phyloP scores from a whole-genome alignment of 1,140 invertebrate genomes.

The Psilanteris sp. region DNA sequence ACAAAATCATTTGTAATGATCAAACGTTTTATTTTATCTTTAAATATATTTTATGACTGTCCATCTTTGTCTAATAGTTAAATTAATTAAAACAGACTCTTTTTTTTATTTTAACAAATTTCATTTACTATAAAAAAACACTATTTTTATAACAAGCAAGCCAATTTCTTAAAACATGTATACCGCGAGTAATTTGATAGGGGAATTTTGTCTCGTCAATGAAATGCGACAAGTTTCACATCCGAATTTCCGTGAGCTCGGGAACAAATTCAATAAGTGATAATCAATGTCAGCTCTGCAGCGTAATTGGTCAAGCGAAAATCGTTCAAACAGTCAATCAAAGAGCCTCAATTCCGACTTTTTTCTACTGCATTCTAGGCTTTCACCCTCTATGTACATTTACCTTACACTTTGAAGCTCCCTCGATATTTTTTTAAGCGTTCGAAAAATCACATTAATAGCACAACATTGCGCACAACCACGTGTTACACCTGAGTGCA shows the following conservation, averaged over 20 bases:
- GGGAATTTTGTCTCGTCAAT: conserved; percentile 32
- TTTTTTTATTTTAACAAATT: no score
- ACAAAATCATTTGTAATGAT: no score
- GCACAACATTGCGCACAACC: conserved; percentile 29
- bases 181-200: conserved; percentile 56
- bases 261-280: conserved; percentile 78
- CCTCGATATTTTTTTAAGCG: conserved; percentile 56
- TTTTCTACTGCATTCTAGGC: conserved; percentile 32
- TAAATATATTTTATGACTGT: no score
- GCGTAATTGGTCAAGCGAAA: conserved; percentile 73
- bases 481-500: not conserved
- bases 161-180: conserved; percentile 27
- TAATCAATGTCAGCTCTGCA: conserved; percentile 77
- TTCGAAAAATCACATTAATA: conserved; percentile 57
- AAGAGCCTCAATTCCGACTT: conserved; percentile 70
- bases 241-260: conserved; percentile 59
- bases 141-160: no score
- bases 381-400: conserved; percentile 62
- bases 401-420: conserved; percentile 51
- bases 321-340: conserved; percentile 80
- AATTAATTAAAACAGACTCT: no score
- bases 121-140: no score
- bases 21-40: no score
- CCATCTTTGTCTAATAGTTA: no score
- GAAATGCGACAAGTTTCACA: conserved; percentile 65